phyloP scores from a whole-genome alignment of 2,797 vertebrate species.

The Melanotaenia nigrans region DNA sequence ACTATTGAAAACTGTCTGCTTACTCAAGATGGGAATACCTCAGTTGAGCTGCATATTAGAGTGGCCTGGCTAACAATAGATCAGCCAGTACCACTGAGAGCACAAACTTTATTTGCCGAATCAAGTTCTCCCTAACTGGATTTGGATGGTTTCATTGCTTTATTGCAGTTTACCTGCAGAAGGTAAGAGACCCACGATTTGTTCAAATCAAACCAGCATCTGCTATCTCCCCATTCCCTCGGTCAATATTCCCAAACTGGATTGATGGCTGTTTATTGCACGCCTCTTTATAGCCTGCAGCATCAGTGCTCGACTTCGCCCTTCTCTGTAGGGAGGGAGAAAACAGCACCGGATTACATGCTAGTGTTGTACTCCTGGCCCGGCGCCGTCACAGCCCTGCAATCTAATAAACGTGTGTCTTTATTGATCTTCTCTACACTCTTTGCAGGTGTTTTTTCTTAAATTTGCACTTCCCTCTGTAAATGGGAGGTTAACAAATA shows the following conservation, averaged over 20 bases:
- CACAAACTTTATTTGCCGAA: not conserved
- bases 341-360: constrained; percentile 66
- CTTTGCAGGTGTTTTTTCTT: constrained; percentile 6
- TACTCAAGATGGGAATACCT: constrained; percentile 1
- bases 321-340: constrained; percentile 52
- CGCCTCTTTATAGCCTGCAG: constrained; percentile 54
- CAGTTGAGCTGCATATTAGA: not conserved
- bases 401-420: constrained; percentile 79
- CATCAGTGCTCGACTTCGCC: constrained; percentile 50
- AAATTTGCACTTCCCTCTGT: constrained; percentile 17
- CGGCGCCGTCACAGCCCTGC: constrained; percentile 50
- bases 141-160: constrained; percentile 2
- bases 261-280: constrained; percentile 67
- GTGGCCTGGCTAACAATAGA: not conserved
- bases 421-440: constrained; percentile 71
- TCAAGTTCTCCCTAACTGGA: constrained; percentile 14
- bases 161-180: constrained; percentile 12
- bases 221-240: constrained; percentile 12
- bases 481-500: not conserved
- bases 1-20: constrained; percentile 32
- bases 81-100: not conserved
- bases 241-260: constrained; percentile 61
- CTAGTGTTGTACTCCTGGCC: constrained; percentile 68
- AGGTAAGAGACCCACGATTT: constrained; percentile 7
- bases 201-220: constrained; percentile 31